Evolutionary conservation across 2,113 vertebrate species (phyloP), one percentile per base, ranked within the genome.

Genomic region (Paratilapia polleni): DNA sequence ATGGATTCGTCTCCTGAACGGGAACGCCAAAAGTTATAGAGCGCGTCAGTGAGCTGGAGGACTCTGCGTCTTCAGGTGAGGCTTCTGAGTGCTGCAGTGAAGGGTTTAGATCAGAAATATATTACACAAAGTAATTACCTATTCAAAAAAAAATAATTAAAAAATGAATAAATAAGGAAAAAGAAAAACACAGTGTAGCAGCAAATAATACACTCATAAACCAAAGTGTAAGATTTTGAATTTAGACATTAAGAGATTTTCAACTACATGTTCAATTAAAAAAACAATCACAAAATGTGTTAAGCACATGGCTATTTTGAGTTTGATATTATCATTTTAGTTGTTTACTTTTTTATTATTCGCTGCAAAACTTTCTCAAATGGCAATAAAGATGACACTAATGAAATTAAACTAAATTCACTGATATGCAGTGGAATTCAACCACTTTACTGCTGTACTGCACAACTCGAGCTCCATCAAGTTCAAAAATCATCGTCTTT

Each of bases 21-120:
- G 94, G 88, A 77, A 47, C 5, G 9, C 87, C 83, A 5, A 95
- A 19, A 24, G 81, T 93, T 86, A 91, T 89, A n/a, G 87, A 20
- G 14, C 8, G 1, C 17, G 22, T 56, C 57, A 62, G 17, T 5
- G 52, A 70, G 7, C 5, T 6, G 3, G 59, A 4, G 3, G 66
- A 2, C 0, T n/a, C 26, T 6, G 1, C 3, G 36, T 84, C 47
- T 47, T 63, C 61, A 34, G 38, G 24, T 6, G 78, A 64, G 15
- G 12, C 61, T 3, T 54, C 77, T 6, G 14, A 56, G 11, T 86
- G 80, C 94, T 94, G 89, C 54, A 90, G 36, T 1, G 73, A 77
- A 19, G 14, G 11, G 14, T 34, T 56, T 10, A 74, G 8, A 38
- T 59, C 15, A 38, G 17, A 76, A 80, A 61, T 22, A n/a, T 10